Conservation (phyloP, 2,113 vertebrate species). For the Daphoenositta chrysoptera region DNA sequence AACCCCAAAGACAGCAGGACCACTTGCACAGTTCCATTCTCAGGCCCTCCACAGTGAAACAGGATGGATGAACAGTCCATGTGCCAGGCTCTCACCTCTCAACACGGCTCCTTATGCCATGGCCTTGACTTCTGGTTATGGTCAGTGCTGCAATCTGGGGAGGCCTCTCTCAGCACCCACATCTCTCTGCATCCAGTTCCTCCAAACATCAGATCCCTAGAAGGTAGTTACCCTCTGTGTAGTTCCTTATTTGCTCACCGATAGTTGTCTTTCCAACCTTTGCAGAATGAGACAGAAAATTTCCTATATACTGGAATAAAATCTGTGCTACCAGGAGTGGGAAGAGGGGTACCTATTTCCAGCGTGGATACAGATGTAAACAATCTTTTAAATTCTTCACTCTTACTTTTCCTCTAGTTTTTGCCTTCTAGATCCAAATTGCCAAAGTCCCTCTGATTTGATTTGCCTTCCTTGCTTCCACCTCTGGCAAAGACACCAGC, state of each 20-base stretch:
- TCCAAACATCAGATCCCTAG: background rate
- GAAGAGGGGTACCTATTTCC: background rate
- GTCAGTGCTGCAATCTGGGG: fast-evolving
- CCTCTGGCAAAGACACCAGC: background rate
- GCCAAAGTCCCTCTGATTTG: background rate
- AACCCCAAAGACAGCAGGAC: background rate
- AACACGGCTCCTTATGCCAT: background rate
- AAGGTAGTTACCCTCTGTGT: background rate
- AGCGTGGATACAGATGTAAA: background rate
- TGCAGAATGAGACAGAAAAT: background rate
- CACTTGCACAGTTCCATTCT: background rate
- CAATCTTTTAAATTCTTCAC: background rate
- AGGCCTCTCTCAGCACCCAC: background rate
- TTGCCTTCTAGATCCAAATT: background rate
- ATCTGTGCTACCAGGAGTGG: background rate
- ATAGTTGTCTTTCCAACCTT: background rate
- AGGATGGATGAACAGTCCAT: background rate
- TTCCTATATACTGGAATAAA: background rate
- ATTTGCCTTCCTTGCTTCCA: background rate
- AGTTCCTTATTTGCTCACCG: background rate
- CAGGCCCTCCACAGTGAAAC: fast-evolving
- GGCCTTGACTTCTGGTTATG: background rate
- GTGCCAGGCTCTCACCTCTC: background rate
- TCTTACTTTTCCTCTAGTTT: background rate
- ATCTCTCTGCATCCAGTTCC: background rate